Percentiles rank a stretch among this genome's conserved stretches.
Evolutionary conservation across 2,113 vertebrate genomes (phyloP).

Genomic region (Pseudorasbora parva): DNA sequence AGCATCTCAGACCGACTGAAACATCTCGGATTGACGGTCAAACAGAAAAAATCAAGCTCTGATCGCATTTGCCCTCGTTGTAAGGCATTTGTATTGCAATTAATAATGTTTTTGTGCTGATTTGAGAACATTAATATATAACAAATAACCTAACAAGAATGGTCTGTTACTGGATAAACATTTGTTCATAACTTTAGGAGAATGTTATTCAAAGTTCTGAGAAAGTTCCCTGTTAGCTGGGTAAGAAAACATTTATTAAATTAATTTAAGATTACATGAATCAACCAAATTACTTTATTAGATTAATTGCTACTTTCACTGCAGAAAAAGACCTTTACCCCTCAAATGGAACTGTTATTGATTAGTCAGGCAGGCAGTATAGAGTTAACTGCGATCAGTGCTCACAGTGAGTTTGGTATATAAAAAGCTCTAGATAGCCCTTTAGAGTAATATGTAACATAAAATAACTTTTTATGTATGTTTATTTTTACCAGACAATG

Average conservation of each 20-base stretch:
- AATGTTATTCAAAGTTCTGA: too few species aligned
- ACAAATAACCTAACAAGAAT: too few species aligned
- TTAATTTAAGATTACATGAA: background rate
- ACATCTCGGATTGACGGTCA: too few species aligned
- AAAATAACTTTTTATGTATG: background rate
- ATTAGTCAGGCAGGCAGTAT: background rate
- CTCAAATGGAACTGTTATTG: background rate
- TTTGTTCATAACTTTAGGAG: too few species aligned
- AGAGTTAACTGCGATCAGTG: background rate
- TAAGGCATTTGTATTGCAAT: too few species aligned
- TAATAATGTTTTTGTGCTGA: too few species aligned
- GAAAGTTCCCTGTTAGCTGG: too few species aligned
- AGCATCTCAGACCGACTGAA: too few species aligned
- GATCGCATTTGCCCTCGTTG: too few species aligned
- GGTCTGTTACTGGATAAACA: too few species aligned
- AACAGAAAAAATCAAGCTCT: too few species aligned
- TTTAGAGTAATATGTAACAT: background rate
- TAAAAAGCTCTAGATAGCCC: background rate
- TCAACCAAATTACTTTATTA: background rate
- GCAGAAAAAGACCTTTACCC: background rate
- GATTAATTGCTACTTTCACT: background rate
- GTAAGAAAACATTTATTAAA: background rate
- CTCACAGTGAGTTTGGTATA: background rate
- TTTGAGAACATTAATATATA: too few species aligned
- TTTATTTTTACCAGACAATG: slow-evolving; percentile 52